Conservation (phyloP, 2,888 invertebrate species). For the Tryphoninae sp. region DNA sequence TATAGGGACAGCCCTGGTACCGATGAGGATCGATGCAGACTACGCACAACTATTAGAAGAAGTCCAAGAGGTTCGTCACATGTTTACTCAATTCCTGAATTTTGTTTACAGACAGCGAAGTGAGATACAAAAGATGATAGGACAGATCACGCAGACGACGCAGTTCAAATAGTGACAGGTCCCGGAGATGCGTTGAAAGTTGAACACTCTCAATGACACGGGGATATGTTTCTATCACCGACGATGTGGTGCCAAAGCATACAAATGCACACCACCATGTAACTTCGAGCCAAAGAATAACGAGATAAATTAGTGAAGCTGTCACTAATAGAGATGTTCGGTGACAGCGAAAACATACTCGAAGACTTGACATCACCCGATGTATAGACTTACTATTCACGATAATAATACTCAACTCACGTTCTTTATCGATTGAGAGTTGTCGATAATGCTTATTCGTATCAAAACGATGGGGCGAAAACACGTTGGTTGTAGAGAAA, state of each 20-base stretch:
- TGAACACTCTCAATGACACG: neutral
- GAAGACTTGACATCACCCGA: neutral
- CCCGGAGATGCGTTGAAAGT: neutral
- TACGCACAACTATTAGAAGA: neutral
- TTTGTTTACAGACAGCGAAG: neutral
- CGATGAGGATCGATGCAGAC: neutral
- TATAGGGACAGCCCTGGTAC: neutral
- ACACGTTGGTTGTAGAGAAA: too few species aligned
- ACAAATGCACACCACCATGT: neutral
- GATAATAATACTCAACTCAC: neutral
- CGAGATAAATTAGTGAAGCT: conserved; percentile 7
- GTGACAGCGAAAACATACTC: neutral
- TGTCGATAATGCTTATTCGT: neutral
- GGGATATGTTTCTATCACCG: neutral
- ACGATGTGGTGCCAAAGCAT: neutral
- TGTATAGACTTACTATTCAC: neutral
- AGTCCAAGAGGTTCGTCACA: neutral
- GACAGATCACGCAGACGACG: neutral
- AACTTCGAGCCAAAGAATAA: neutral
- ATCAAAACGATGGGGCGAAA: neutral
- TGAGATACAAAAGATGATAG: neutral
- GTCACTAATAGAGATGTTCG: neutral
- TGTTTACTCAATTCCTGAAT: neutral
- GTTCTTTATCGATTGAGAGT: conserved; percentile 2
- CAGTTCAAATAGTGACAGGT: neutral